Conservation (phyloP, 2,113 vertebrate genomes). For the Galeopterus variegatus region DNA sequence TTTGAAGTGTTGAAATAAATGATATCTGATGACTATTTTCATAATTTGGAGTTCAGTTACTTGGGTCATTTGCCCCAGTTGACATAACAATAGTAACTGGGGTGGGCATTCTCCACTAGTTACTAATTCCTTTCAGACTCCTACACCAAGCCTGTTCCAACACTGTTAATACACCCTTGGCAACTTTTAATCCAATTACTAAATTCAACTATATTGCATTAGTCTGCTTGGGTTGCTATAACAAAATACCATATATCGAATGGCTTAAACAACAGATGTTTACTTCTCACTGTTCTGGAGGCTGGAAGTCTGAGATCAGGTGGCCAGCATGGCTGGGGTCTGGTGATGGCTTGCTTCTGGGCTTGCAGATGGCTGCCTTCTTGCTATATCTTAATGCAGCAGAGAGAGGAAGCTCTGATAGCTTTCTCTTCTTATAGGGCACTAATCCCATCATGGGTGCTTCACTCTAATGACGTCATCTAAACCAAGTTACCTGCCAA, state of each 20-base stretch:
- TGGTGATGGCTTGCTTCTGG: neutral
- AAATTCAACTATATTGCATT: neutral
- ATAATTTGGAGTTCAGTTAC: constrained; percentile 42
- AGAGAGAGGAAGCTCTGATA: neutral
- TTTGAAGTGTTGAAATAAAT: constrained; percentile 46
- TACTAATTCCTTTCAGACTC: neutral
- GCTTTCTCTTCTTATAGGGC: neutral
- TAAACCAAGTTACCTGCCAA: neutral
- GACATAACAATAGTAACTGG: neutral
- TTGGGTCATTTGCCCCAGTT: constrained; percentile 17
- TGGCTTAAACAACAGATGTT: neutral
- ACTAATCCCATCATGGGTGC: neutral
- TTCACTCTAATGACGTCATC: neutral
- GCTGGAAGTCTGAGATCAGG: neutral
- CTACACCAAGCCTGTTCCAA: neutral
- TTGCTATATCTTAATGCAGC: neutral
- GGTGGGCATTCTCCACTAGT: neutral
- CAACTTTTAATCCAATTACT: constrained; percentile 10
- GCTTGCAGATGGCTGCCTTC: neutral
- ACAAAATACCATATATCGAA: neutral
- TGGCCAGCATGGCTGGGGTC: neutral
- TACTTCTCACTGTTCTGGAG: neutral
- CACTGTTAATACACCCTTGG: neutral
- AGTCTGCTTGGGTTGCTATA: neutral
- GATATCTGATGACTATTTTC: constrained; percentile 44